Conservation (phyloP, 2,113 vertebrate genomes). For the Steatornis caripensis region DNA sequence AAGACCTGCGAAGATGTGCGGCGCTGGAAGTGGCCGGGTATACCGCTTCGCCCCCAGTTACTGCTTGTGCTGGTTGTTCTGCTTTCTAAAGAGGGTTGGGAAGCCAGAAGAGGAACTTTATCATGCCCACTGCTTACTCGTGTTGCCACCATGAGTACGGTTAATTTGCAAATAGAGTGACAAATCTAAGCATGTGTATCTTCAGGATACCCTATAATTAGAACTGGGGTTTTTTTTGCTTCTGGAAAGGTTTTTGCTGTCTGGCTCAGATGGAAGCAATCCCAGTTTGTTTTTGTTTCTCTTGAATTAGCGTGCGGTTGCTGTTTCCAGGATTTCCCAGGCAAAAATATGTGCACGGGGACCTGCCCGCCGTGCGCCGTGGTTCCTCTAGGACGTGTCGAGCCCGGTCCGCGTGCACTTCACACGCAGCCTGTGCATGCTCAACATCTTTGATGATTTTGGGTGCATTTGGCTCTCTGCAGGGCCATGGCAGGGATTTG, state of each 20-base stretch:
- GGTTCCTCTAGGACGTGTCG: background rate
- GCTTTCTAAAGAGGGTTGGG: background rate
- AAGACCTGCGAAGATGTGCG: background rate
- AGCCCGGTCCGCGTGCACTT: background rate
- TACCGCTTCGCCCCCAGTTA: accelerated
- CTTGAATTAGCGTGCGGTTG: background rate
- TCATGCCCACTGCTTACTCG: background rate
- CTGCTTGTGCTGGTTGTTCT: background rate
- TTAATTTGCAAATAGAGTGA: background rate
- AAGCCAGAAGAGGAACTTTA: background rate
- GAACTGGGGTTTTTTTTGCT: background rate
- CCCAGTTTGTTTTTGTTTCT: constrained; percentile 46
- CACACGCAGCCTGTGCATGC: accelerated
- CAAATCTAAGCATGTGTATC: background rate
- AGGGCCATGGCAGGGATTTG: accelerated
- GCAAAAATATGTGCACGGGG: background rate
- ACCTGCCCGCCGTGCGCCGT: background rate
- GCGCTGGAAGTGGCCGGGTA: background rate
- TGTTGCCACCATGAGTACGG: background rate
- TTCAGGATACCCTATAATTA: constrained; percentile 35
- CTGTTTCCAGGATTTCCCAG: constrained; percentile 58
- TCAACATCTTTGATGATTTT: accelerated
- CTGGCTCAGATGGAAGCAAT: constrained; percentile 44
- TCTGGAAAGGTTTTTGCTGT: constrained; percentile 34
- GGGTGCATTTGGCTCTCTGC: background rate